These are phyloP conservation scores for Amphipoea oculea DNA, from an alignment of 2,888 invertebrate species.

Conservation along the genomic window DNA sequence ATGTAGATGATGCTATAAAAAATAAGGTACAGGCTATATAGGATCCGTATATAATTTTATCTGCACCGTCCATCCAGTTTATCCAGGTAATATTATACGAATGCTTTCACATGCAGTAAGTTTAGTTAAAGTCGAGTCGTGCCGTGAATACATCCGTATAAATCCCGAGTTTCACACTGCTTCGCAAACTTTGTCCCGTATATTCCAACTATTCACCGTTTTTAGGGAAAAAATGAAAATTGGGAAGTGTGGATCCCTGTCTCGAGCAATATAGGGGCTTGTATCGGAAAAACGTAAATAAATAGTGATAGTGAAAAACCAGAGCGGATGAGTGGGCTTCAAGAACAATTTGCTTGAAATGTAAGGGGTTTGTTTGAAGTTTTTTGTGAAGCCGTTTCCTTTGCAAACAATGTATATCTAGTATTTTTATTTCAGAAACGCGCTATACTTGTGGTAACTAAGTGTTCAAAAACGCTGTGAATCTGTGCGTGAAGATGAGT, in stretches of 20 bases:
- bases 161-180: slow-evolving; percentile 30
- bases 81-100: slow-evolving; percentile 33
- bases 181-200: slow-evolving; percentile 24
- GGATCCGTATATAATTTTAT: slow-evolving; percentile 11
- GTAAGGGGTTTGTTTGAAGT: not conserved
- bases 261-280: slow-evolving; percentile 20
- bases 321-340: not conserved
- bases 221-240: slow-evolving; percentile 42
- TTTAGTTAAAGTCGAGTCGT: slow-evolving; percentile 47
- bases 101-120: slow-evolving; percentile 48
- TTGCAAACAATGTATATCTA: not conserved
- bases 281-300: slow-evolving; percentile 42
- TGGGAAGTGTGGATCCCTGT: slow-evolving; percentile 37
- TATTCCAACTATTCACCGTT: slow-evolving; percentile 23
- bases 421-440: too few species aligned
- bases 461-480: too few species aligned
- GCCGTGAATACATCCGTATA: slow-evolving; percentile 39
- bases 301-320: slow-evolving; percentile 17
- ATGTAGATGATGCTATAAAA: slow-evolving; percentile 11
- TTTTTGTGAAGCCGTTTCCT: not conserved
- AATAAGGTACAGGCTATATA: slow-evolving; percentile 2
- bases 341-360: slow-evolving; percentile 11
- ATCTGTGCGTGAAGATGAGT: too few species aligned
- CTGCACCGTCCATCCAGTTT: slow-evolving; percentile 3
- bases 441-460: too few species aligned